Percentiles rank a stretch among this genome's conserved stretches.
phyloP scores from a whole-genome alignment of 2,113 vertebrate species.

The Paramormyrops kingsleyae region DNA sequence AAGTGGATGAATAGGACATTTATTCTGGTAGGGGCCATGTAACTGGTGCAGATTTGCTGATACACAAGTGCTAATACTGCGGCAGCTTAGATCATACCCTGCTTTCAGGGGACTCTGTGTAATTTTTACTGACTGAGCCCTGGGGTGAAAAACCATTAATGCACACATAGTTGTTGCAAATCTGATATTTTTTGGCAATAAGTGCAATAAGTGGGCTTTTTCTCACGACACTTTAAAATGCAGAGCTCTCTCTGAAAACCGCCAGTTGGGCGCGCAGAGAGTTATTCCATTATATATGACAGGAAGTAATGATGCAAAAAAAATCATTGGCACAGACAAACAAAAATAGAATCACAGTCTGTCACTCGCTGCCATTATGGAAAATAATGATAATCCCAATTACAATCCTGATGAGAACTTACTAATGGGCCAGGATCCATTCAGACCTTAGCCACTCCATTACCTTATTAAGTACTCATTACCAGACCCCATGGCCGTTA shows the following conservation, averaged over 20 bases:
- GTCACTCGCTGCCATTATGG: background rate
- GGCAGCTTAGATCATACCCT: background rate
- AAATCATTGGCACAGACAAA: conserved; percentile 13
- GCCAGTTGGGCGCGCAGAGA: background rate
- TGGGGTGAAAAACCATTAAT: background rate
- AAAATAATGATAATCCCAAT: conserved; percentile 3
- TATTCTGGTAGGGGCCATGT: background rate
- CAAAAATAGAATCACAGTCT: conserved; percentile 13
- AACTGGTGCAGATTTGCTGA: background rate
- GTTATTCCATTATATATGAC: conserved; percentile 8
- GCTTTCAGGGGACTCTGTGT: background rate
- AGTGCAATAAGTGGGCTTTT: background rate
- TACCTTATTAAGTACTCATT: background rate
- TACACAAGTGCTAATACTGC: background rate
- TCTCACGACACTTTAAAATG: background rate
- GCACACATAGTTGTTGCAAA: background rate
- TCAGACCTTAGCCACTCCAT: background rate
- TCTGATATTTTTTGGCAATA: background rate
- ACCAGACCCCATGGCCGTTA: background rate
- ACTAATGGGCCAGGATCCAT: background rate
- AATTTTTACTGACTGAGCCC: background rate
- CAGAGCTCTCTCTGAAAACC: background rate
- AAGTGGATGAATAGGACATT: background rate
- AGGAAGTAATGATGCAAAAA: background rate
- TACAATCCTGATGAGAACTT: background rate